Evolutionary conservation across 2,888 invertebrate species (phyloP).

Genomic region (Drosophila percnosoma): DNA sequence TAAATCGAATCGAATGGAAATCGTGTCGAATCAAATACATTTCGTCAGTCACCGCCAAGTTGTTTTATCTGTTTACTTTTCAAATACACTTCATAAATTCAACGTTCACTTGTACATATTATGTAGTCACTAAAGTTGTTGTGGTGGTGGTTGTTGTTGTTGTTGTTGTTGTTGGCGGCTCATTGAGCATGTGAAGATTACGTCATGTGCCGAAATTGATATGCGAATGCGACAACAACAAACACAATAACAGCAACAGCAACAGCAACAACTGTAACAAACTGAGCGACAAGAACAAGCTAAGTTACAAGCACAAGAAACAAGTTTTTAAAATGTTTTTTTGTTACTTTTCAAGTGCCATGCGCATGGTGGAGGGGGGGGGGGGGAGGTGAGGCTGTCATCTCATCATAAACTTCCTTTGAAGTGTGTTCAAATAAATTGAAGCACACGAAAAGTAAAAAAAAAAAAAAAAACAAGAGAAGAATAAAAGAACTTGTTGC

Average conservation of each 20-base stretch:
- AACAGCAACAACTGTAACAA: slow-evolving; percentile 40
- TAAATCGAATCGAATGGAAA: slow-evolving; percentile 25
- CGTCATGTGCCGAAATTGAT: slow-evolving; percentile 79
- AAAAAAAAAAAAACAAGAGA: slow-evolving; percentile 3
- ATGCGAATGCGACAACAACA: slow-evolving; percentile 61
- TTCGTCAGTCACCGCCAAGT: slow-evolving; percentile 33
- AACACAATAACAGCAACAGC: slow-evolving; percentile 32
- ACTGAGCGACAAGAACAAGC: slow-evolving; percentile 41
- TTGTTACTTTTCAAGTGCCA: slow-evolving; percentile 23
- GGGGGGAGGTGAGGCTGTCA: slow-evolving; percentile 16
- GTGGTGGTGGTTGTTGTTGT: slow-evolving; percentile 20
- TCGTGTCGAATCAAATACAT: slow-evolving; percentile 27
- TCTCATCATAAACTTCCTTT: slow-evolving; percentile 47
- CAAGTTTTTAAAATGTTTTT: slow-evolving; percentile 46
- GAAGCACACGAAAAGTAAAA: slow-evolving; percentile 8
- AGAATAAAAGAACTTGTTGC: slow-evolving; percentile 40
- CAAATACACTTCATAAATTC: slow-evolving; percentile 53
- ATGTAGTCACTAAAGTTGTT: slow-evolving; percentile 34
- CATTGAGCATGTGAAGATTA: slow-evolving; percentile 75
- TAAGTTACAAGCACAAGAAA: slow-evolving; percentile 47
- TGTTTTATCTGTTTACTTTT: slow-evolving; percentile 58
- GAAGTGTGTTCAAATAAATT: slow-evolving; percentile 34
- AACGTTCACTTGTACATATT: slow-evolving; percentile 9
- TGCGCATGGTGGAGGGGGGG: not conserved
- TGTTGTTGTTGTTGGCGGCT: slow-evolving; percentile 39